Conservation (phyloP, 2,888 invertebrate species). For the Limnephilus marmoratus region DNA sequence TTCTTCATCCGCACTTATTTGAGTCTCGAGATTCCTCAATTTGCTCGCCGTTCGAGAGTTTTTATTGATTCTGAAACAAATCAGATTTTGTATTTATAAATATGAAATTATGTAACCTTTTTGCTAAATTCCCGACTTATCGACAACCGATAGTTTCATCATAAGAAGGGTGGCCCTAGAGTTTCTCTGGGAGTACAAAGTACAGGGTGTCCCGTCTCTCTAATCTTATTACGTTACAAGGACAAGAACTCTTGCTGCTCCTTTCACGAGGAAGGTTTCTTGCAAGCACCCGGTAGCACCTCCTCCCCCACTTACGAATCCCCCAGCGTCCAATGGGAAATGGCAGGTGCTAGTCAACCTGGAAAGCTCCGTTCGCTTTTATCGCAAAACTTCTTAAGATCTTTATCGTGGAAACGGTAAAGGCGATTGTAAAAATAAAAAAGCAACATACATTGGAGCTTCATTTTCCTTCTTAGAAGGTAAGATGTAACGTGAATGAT, state of each 20-base stretch:
- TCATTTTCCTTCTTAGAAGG: neutral
- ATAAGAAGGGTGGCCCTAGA: neutral
- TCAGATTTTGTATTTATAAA: neutral
- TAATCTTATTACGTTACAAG: conserved; percentile 61
- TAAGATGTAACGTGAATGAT: too few relatives aligned
- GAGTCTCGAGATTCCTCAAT: neutral
- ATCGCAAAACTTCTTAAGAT: conserved; percentile 32
- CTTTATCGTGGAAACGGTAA: neutral
- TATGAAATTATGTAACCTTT: neutral
- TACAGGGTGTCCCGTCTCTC: conserved; percentile 28
- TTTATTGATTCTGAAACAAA: neutral
- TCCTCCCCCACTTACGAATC: conserved; percentile 9
- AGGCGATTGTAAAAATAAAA: neutral
- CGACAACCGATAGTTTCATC: neutral
- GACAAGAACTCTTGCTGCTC: conserved; percentile 59
- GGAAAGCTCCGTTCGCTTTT: conserved; percentile 36
- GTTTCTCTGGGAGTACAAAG: conserved; percentile 13
- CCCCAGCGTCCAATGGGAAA: conserved; percentile 18
- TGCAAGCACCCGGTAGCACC: conserved; percentile 49
- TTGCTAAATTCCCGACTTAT: neutral
- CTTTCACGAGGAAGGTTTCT: conserved; percentile 53
- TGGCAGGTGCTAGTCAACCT: conserved; percentile 41
- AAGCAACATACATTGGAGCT: neutral
- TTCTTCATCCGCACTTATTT: neutral
- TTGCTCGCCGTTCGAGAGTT: neutral